These are phyloP conservation scores for Channallabes apus DNA, from an alignment of 2,797 vertebrate genomes.

Conservation along the genomic window DNA sequence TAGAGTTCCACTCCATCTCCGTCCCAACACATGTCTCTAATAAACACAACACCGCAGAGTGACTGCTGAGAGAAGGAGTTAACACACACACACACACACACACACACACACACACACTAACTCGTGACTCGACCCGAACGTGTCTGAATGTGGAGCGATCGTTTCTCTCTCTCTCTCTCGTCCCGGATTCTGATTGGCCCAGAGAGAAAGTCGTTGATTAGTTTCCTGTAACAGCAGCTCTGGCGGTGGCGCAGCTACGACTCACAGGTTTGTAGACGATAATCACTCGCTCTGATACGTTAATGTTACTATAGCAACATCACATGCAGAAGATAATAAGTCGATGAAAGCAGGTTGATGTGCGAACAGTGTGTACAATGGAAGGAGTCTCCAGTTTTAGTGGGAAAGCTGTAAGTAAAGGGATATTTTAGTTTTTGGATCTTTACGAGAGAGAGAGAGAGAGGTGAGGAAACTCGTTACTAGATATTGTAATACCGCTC, in stretches of 20 bases:
- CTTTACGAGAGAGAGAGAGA: background rate
- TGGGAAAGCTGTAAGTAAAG: background rate
- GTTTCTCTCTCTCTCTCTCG: too few species aligned
- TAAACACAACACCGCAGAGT: constrained; percentile 40
- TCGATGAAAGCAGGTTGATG: background rate
- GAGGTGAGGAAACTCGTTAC: background rate
- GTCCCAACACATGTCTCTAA: constrained; percentile 33
- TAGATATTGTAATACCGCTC: too few species aligned
- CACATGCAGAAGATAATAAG: background rate
- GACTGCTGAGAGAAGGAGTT: constrained; percentile 12
- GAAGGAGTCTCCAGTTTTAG: background rate
- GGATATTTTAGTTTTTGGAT: background rate
- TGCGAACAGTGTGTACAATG: background rate
- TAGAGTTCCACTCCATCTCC: constrained; percentile 60
- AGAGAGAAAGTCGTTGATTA: background rate
- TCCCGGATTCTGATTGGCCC: background rate
- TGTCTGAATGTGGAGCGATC: background rate
- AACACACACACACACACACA: constrained; percentile 36
- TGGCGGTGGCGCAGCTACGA: background rate
- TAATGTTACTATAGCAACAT: background rate
- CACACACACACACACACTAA: constrained; percentile 16
- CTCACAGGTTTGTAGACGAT: too few species aligned
- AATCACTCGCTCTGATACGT: background rate
- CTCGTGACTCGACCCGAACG: background rate
- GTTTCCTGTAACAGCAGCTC: background rate